Percentiles rank a stretch among this genome's conserved stretches.
These are phyloP conservation scores for Megaceryle maxima DNA, from an alignment of 2,113 vertebrate species.

Conservation along the genomic window DNA sequence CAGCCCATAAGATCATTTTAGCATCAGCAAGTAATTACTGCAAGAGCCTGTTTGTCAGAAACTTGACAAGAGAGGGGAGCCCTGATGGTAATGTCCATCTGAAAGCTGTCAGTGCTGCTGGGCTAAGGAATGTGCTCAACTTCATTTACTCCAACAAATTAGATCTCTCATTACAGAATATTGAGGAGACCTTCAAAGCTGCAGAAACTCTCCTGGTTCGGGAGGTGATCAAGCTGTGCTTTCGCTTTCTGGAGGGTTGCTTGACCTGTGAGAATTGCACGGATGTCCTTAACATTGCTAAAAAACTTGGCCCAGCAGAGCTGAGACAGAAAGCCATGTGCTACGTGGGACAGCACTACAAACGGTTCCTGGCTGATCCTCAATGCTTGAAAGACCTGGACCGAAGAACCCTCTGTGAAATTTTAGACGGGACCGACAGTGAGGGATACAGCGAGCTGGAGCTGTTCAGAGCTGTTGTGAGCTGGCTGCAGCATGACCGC, in stretches of 20 bases:
- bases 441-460: constrained; percentile 32
- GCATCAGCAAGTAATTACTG: constrained; percentile 57
- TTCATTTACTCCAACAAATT: constrained; percentile 70
- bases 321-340: constrained; percentile 25
- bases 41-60: constrained; percentile 35
- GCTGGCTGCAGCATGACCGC: constrained; percentile 24
- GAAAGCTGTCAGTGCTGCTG: not conserved
- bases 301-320: not conserved
- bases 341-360: not conserved
- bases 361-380: not conserved
- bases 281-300: constrained; percentile 33
- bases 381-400: constrained; percentile 26
- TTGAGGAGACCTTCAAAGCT: constrained; percentile 58
- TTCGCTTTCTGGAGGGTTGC: constrained; percentile 42
- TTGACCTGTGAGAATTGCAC: constrained; percentile 40
- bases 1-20: constrained; percentile 43
- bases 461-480: not conserved
- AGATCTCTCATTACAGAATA: constrained; percentile 29
- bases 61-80: not conserved
- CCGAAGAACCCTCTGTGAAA: constrained; percentile 7
- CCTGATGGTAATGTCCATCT: not conserved
- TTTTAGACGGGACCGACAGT: not conserved
- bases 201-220: constrained; percentile 59
- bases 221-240: constrained; percentile 62
- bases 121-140: constrained; percentile 52